Base-by-base conservation (phyloP, 2,113 vertebrate genomes). In the Rhinoderma darwinii region DNA sequence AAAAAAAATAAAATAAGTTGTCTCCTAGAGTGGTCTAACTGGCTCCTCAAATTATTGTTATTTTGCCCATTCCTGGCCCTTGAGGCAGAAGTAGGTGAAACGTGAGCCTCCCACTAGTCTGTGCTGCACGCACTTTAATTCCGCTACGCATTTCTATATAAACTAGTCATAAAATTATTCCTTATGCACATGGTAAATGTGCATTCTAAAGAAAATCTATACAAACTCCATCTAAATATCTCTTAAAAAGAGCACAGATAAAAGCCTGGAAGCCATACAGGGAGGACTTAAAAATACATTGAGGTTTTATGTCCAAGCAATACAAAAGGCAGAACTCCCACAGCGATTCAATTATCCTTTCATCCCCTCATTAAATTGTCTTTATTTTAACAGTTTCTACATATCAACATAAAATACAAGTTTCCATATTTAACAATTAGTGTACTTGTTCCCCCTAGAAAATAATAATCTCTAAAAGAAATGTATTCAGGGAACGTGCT, bases 301-400 rank as follows among this genome's bases (percentile, higher is more conserved):
- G 17, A 72, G 68, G 20, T 72, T 72, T 41, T 72, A 72, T 39
- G 68, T 39, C 37, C 22, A 72, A 41, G 32, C 37, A 72, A 72
- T 11, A 72, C 20, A 41, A 20, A n/a, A 37, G 32, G 50, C 77
- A 59, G 50, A 56, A 15, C 39, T 39, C 37, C 77, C 32, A 79
- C 76, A 80, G 77, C 37, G 47, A 80, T 80, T 80, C 10, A 56
- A 32, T 75, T 43, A 43, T 47, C 41, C 73, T 43, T 75, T 75
- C 41, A 75, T 1, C 73, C 51, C 32, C 50, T 37, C 32, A 59
- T 37, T 80, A 59, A 59, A 32, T 54, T 80, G 51, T 56, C 50
- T 80, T 80, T 80, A 56, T 80, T 80, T 75, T 47, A 43, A 25
- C 37, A 75, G 41, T 75, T 75, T 75, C 73, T 75, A 75, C 73